These are phyloP conservation scores for Noctilio leporinus DNA, from an alignment of 2,113 vertebrate species.

Conservation along the genomic window DNA sequence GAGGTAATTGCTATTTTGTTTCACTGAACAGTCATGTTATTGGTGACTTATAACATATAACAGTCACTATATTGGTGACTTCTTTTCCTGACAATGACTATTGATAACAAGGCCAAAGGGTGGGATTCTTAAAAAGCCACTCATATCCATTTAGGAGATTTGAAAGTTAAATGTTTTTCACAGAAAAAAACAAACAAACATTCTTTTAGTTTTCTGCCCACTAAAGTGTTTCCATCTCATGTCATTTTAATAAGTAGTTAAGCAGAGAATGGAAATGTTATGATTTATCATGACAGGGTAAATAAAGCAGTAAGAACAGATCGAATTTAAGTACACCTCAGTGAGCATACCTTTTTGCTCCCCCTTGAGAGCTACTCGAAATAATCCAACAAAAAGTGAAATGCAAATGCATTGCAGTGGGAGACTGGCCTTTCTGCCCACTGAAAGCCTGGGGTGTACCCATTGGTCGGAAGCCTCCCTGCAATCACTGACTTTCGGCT, in stretches of 20 bases:
- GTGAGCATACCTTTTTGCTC: constrained; percentile 9
- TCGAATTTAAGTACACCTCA: constrained; percentile 54
- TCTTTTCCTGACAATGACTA: background rate
- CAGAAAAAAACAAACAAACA: background rate
- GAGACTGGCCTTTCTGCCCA: background rate
- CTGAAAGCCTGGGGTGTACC: background rate
- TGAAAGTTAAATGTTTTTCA: constrained; percentile 30
- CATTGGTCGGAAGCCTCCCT: background rate
- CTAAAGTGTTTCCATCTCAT: constrained; percentile 29
- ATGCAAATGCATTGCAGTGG: background rate
- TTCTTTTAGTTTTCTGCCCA: constrained; percentile 54
- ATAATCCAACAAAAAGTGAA: background rate
- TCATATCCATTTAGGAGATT: background rate
- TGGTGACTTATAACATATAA: no score
- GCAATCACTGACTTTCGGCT: background rate
- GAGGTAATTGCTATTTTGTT: background rate
- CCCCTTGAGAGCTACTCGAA: constrained; percentile 12
- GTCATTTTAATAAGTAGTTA: constrained; percentile 55
- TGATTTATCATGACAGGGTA: constrained; percentile 64
- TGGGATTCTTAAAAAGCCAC: background rate
- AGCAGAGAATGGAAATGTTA: constrained; percentile 52
- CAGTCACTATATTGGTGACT: background rate
- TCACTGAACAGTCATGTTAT: background rate
- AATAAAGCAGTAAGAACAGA: constrained; percentile 64
- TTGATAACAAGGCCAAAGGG: background rate